Base-by-base conservation (phyloP, 2,888 invertebrate genomes). In the Pristionchus arcanus region DNA sequence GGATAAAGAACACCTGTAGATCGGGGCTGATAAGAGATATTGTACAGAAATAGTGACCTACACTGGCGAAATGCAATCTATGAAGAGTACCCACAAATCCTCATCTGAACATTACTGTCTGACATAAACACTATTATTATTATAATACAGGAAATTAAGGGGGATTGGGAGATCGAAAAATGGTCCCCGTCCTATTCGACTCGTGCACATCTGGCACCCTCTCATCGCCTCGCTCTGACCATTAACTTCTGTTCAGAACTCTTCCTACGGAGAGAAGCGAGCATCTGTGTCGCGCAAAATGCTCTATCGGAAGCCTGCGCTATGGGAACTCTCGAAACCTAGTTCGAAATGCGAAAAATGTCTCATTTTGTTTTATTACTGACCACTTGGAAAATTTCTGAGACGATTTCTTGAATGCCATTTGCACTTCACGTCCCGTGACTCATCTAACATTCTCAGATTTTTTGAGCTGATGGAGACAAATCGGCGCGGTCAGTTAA, bases 1-100 rank as follows among this genome's bases (percentile, higher is more conserved):
- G 53, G 53, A 81, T n/a, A 53, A 81, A 81, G 81, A 49, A 49
- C 81, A 81, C 49, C 81, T 49, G 81, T 81, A 81, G 53, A 81
- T 81, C 28, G 53, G 19, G 25, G 11, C 49, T 81, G 81, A 81
- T 81, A 81, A 19, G 49, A 74, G 74, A 68, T n/a, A 68, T 28
- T 15, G 68, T 13, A 31, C 42, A 11, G 28, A 21, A 31, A 21
- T 28, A 68, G 68, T n/a, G n/a, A n/a, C n/a, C n/a, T n/a, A n/a
- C n/a, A n/a, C n/a, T n/a, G n/a, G n/a, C n/a, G n/a, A n/a, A n/a
- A n/a, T n/a, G n/a, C n/a, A n/a, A n/a, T n/a, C n/a, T n/a, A n/a
- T n/a, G n/a, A n/a, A n/a, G n/a, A n/a, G n/a, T n/a, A n/a, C n/a
- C n/a, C n/a, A n/a, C n/a, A n/a, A n/a, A n/a, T n/a, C n/a, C n/a